Evolutionary conservation across 2,888 invertebrate genomes (phyloP).

Genomic region (Sesia apiformis): DNA sequence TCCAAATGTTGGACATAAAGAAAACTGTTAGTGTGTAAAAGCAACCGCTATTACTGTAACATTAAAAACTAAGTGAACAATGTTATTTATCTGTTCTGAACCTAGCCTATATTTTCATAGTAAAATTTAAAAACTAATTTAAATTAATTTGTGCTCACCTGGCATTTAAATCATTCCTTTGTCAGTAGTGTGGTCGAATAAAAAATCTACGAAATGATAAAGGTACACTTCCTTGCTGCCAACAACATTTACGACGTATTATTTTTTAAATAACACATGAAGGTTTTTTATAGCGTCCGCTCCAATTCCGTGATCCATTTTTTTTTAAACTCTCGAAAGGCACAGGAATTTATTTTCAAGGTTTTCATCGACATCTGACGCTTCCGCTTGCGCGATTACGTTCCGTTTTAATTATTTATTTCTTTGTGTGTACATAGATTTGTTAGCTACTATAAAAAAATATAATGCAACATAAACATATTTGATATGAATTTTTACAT

Average conservation of each 20-base stretch:
- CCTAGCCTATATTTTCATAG: too few species aligned
- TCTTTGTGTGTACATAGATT: too few species aligned
- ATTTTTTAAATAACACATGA: conserved; percentile 9
- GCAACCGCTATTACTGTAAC: too few species aligned
- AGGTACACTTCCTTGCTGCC: conserved; percentile 3
- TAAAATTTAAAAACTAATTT: too few species aligned
- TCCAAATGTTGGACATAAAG: too few species aligned
- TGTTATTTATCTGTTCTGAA: too few species aligned
- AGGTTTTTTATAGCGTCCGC: conserved; percentile 16
- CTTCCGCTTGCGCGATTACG: conserved; percentile 16
- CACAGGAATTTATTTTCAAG: conserved; percentile 23
- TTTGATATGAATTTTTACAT: too few species aligned
- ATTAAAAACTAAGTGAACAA: too few species aligned
- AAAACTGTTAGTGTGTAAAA: too few species aligned
- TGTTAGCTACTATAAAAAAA: too few species aligned
- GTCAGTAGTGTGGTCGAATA: not conserved
- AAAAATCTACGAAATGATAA: not conserved
- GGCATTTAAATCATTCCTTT: not conserved
- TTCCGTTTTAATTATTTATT: not conserved
- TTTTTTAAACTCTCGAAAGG: conserved; percentile 13
- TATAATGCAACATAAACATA: too few species aligned
- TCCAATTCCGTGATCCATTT: conserved; percentile 21
- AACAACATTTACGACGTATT: conserved; percentile 1
- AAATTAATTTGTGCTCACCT: not conserved
- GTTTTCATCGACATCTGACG: conserved; percentile 10